These are phyloP conservation scores for Artibeus jamaicensis DNA, from an alignment of 2,797 vertebrate genomes.

Conservation along the genomic window DNA sequence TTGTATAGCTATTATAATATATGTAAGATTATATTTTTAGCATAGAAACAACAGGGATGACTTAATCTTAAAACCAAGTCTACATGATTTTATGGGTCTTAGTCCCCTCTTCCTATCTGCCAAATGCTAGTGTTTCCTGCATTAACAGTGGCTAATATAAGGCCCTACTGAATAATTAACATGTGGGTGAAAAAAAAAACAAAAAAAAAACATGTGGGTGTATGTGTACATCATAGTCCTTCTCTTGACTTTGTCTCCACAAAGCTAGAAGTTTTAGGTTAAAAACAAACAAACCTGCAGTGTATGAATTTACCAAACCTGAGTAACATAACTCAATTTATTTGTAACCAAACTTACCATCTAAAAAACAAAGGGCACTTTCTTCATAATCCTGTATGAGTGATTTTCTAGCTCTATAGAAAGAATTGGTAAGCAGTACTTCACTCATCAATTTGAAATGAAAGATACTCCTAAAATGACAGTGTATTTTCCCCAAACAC, in stretches of 20 bases:
- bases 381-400: background rate
- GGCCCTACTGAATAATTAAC: background rate
- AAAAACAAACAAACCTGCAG: background rate
- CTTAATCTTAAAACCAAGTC: background rate
- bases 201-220: too few relatives aligned
- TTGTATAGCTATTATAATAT: background rate
- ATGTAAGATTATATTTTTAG: conserved; percentile 23
- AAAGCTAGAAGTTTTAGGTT: background rate
- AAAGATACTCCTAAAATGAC: background rate
- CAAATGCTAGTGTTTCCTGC: background rate
- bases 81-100: background rate
- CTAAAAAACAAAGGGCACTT: background rate
- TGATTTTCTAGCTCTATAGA: background rate
- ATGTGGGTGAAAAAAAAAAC: background rate
- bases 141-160: background rate
- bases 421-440: background rate
- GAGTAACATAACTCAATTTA: background rate
- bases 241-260: background rate
- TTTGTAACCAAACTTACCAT: background rate
- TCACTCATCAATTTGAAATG: background rate
- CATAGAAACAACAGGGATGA: background rate
- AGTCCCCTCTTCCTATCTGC: background rate
- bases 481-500: background rate
- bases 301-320: background rate
- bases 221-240: background rate